Evolutionary conservation across 2,797 vertebrate genomes (phyloP), one percentile per base, ranked within the genome.

Genomic region (Liparis tanakae): DNA sequence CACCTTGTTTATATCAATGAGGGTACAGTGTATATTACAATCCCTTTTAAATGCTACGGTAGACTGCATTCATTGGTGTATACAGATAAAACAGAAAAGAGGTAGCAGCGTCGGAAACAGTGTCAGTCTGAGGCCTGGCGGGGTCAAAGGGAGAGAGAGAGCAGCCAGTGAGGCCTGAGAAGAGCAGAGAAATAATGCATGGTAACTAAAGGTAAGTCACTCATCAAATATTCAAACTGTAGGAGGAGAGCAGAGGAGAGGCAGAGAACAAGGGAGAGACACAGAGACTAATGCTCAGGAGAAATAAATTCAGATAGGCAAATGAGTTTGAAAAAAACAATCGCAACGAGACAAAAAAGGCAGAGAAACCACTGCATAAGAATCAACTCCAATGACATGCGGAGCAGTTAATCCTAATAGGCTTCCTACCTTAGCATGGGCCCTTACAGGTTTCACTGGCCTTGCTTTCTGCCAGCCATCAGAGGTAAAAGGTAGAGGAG

Each of bases 171-270:
- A 91, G 91, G 75, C 87, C 88, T 85, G 88, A 92, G 89, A 88
- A 87, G 87, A 89, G 85, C 80, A 90, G 85, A 94, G 94, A 94
- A 95, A 95, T 95, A 95, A 95, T 95, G 94, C 95, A 95, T 95
- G 94, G 94, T 95, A 95, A 95, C 94, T 93, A 94, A 95, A 95
- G 95, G 94, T 94, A 94, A 92, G 90, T 72, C 71, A 79, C 79
- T 91, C 91, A 95, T 95, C 79, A 95, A 95, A 95, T 93, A 95
- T 95, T 95, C 90, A 95, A 85, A 91, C 63, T 51, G 72, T 73
- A 87, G 91, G 91, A 85, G 87, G 82, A 90, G 79, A 87, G 51
- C 36, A 79, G 72, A 91, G 73, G 64, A 80, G 78, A 67, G 86
- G 51, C 36, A 79, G 72, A 91, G 73, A 66, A 80, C 79, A 67